A percentile compares a stretch with the other conserved stretches of the same genome.
Evolutionary conservation across 2,888 invertebrate genomes (phyloP).

Genomic region (Monopis laevigella): DNA sequence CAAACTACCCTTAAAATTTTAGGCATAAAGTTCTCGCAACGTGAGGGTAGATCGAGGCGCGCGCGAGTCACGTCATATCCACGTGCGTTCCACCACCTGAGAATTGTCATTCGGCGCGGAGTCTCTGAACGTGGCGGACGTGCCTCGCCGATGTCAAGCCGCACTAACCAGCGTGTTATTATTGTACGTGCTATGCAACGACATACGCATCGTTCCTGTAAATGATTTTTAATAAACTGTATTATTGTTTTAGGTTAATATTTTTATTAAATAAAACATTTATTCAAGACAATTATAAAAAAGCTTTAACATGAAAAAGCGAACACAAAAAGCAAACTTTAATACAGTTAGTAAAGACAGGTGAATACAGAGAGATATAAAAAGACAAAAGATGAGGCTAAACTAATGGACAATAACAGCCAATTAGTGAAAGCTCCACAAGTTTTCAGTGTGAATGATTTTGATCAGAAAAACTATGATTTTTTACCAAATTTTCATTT

Average conservation of each 20-base stretch:
- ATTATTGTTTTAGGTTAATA: background rate
- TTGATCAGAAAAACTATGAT: too few species aligned
- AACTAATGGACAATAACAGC: too few species aligned
- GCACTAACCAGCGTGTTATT: slow-evolving; percentile 49
- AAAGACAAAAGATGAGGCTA: too few species aligned
- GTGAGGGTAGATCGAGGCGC: slow-evolving; percentile 31
- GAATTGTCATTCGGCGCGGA: slow-evolving; percentile 26
- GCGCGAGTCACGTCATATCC: slow-evolving; percentile 40
- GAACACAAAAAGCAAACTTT: slow-evolving; percentile 6
- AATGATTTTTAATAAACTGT: slow-evolving; percentile 15
- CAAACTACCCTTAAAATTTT: too few species aligned
- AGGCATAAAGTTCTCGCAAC: slow-evolving; percentile 51
- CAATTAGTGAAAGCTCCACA: too few species aligned
- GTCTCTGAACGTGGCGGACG: slow-evolving; percentile 32
- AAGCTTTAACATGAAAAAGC: slow-evolving; percentile 1
- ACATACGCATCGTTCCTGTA: slow-evolving; percentile 55
- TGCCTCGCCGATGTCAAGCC: slow-evolving; percentile 50
- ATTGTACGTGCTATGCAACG: slow-evolving; percentile 61
- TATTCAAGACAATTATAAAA: background rate
- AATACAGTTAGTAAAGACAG: too few species aligned
- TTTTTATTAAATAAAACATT: background rate
- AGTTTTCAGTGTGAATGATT: too few species aligned
- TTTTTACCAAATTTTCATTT: slow-evolving; percentile 2
- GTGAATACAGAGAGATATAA: too few species aligned
- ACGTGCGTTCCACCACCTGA: slow-evolving; percentile 37